Conservation (phyloP, 2,113 vertebrate species). For the Calypte anna region DNA sequence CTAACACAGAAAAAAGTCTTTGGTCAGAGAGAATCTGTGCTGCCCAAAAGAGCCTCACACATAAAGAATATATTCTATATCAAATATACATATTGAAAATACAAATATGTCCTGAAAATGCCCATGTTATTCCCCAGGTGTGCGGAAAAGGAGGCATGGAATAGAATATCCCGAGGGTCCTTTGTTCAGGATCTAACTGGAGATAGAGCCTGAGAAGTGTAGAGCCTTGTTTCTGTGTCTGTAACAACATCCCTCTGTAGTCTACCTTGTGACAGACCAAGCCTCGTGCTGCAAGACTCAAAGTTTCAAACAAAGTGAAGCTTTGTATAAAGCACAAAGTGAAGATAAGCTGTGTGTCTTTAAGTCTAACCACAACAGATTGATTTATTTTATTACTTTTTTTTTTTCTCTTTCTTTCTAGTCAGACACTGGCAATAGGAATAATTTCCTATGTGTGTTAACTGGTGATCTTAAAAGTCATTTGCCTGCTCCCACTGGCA, state of each 20-base stretch:
- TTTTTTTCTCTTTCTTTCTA: background rate
- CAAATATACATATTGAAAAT: background rate
- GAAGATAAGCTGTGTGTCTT: background rate
- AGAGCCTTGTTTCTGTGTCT: background rate
- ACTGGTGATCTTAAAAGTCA: background rate
- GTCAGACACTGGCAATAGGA: background rate
- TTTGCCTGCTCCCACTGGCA: background rate
- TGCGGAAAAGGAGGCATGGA: background rate
- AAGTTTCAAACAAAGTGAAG: background rate
- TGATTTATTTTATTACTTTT: background rate
- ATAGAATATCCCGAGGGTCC: background rate
- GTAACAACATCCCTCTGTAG: background rate
- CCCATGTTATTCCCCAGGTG: background rate
- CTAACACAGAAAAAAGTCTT: background rate
- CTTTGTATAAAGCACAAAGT: background rate
- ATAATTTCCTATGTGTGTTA: background rate
- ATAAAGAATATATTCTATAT: background rate
- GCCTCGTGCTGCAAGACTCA: background rate
- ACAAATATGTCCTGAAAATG: background rate
- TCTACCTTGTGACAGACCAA: background rate
- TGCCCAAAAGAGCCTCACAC: background rate
- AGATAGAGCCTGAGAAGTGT: rapidly evolving
- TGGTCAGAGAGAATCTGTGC: background rate
- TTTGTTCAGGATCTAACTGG: background rate
- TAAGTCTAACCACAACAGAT: background rate